Conservation (phyloP, 2,113 vertebrate genomes). For the Saguinus imperator region DNA sequence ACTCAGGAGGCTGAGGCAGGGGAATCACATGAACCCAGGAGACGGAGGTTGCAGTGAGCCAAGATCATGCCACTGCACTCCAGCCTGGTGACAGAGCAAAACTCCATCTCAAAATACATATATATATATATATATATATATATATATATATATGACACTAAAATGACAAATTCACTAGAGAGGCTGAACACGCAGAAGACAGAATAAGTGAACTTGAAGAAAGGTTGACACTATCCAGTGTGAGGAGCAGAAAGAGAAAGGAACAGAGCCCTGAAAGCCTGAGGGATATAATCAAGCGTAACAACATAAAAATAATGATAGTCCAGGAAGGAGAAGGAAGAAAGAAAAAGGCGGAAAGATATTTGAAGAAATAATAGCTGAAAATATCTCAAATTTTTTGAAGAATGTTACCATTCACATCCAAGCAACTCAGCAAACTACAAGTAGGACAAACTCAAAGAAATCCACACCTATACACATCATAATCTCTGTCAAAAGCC, state of each 20-base stretch:
- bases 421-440: not conserved
- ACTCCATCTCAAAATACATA: too few species aligned
- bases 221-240: not conserved
- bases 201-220: not conserved
- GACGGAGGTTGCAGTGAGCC: too few species aligned
- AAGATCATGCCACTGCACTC: too few species aligned
- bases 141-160: not conserved
- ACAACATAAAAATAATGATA: not conserved
- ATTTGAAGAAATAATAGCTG: not conserved
- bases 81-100: too few species aligned
- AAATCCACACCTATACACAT: not conserved
- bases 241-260: not conserved
- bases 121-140: not conserved
- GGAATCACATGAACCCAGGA: too few species aligned
- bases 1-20: too few species aligned
- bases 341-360: not conserved
- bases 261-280: not conserved
- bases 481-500: not conserved
- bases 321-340: not conserved
- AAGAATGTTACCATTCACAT: not conserved
- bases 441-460: not conserved
- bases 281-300: not conserved
- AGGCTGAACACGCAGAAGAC: not conserved
- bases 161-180: not conserved
- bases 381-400: not conserved